Base-by-base conservation (phyloP, 2,797 vertebrate genomes). In the Sebastolobus altivelis region DNA sequence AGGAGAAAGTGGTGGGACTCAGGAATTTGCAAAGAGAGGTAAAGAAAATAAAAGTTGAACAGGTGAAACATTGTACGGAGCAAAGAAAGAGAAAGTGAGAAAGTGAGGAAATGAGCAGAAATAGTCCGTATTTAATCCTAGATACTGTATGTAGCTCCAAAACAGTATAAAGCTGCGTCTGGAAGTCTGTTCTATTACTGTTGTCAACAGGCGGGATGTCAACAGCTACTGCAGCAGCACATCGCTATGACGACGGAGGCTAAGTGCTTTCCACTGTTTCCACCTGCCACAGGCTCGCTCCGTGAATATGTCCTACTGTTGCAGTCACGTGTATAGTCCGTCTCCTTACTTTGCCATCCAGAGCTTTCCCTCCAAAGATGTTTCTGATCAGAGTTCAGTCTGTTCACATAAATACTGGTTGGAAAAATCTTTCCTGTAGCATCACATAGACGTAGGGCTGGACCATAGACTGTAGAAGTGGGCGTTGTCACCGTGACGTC, bases 211-310 rank as follows among this genome's bases (percentile, higher is more conserved):
- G 66, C 3, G 18, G 16, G 65, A 80, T 67, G 81, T 89, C 90
- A 86, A 61, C 89, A 86, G 88, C 82, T 76, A 13, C 52, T 59
- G 62, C 74, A 22, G 65, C n/a, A 18, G 70, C 77, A 82, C 75
- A 16, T 66, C 2, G n/a, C 59, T 56, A 18, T 52, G 79, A 27
- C 61, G 29, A 78, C n/a, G 5, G 54, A 62, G 35, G 52, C 71
- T 86, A 85, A 93, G 92, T 89, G 88, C 85, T 90, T 92, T 93
- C 63, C 72, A 56, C 80, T 91, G 91, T 93, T 93, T 84, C 81
- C 86, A 82, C 84, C 85, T 74, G 66, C 16, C 43, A 22, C 67
- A 25, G 37, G 5, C 71, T 61, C 20, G 46, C 72, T 43, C 2
- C 10, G 33, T 38, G 70, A 71, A 38, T 63, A 65, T 59, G 37